These are phyloP conservation scores for Xestobium rufovillosum DNA, from an alignment of 2,888 invertebrate genomes.

Conservation along the genomic window DNA sequence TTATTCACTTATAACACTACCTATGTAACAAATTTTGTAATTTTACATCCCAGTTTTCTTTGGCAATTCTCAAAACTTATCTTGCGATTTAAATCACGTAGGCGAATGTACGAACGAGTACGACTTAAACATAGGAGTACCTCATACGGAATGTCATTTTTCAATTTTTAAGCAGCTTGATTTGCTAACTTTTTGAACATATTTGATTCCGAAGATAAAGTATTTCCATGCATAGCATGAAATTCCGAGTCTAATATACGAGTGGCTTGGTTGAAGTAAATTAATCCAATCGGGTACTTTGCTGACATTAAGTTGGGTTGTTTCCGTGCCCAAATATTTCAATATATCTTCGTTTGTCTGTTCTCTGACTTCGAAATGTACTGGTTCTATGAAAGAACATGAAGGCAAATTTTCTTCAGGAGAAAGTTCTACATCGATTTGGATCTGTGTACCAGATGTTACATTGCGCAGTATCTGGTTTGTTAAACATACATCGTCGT, in stretches of 20 bases:
- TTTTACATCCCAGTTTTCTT: not conserved
- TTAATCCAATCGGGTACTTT: slow-evolving; percentile 9
- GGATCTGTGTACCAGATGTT: not conserved
- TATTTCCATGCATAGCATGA: not conserved
- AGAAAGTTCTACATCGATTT: slow-evolving; percentile 3
- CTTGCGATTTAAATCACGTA: not conserved
- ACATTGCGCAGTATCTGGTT: not conserved
- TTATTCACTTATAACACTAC: too few species aligned
- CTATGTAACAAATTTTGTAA: slow-evolving; percentile 1
- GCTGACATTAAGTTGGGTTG: slow-evolving; percentile 6
- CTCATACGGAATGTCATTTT: slow-evolving; percentile 5
- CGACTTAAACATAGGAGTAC: slow-evolving; percentile 1
- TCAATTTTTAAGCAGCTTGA: not conserved
- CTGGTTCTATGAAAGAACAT: slow-evolving; percentile 12
- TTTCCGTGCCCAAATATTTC: slow-evolving; percentile 11
- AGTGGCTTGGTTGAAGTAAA: slow-evolving; percentile 6
- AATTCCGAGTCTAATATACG: slow-evolving; percentile 5
- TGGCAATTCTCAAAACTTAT: not conserved
- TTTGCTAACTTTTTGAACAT: slow-evolving; percentile 4
- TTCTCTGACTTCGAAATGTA: slow-evolving; percentile 5
- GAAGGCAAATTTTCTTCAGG: slow-evolving; percentile 6
- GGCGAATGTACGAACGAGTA: not conserved
- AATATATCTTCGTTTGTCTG: too few species aligned
- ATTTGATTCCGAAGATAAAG: not conserved
- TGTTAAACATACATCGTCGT: slow-evolving; percentile 1